Conservation (phyloP, 1,140 invertebrate genomes). For the Elysia chlorotica region DNA sequence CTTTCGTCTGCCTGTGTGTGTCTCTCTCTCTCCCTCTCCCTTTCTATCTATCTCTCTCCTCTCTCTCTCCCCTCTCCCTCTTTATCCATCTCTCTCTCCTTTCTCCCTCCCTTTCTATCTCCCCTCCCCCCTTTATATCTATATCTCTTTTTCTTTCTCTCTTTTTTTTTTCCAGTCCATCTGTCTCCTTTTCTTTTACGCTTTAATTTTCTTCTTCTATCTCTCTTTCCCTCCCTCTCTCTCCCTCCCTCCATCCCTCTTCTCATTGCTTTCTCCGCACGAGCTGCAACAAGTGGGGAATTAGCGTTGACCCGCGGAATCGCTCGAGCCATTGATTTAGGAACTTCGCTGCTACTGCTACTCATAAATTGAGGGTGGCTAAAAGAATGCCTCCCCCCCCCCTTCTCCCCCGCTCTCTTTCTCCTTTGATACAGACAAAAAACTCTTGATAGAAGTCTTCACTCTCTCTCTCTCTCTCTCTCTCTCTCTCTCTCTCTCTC, state of each 20-base stretch:
- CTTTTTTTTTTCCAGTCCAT: background rate
- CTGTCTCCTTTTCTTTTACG: background rate
- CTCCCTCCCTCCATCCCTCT: background rate
- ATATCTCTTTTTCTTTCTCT: background rate
- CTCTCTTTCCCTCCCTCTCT: background rate
- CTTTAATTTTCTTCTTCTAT: background rate
- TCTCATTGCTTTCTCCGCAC: too few relatives aligned
- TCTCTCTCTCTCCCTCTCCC: background rate
- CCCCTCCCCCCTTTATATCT: background rate
- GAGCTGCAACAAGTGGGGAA: too few relatives aligned
- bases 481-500: too few relatives aligned
- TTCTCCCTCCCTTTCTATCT: background rate
- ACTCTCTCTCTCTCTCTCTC: too few relatives aligned
- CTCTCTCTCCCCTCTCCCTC: slow-evolving; percentile 1
- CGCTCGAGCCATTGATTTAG: too few relatives aligned
- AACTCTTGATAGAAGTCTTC: too few relatives aligned
- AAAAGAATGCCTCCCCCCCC: too few relatives aligned
- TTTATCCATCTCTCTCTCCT: background rate
- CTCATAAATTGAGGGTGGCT: too few relatives aligned
- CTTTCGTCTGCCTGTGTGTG: background rate
- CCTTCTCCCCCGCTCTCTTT: too few relatives aligned
- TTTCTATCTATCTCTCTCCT: background rate
- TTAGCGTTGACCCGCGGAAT: too few relatives aligned
- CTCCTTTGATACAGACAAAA: too few relatives aligned
- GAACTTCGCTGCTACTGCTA: too few relatives aligned